Base-by-base conservation (phyloP, 2,888 invertebrate genomes). In the Carcina quercana region DNA sequence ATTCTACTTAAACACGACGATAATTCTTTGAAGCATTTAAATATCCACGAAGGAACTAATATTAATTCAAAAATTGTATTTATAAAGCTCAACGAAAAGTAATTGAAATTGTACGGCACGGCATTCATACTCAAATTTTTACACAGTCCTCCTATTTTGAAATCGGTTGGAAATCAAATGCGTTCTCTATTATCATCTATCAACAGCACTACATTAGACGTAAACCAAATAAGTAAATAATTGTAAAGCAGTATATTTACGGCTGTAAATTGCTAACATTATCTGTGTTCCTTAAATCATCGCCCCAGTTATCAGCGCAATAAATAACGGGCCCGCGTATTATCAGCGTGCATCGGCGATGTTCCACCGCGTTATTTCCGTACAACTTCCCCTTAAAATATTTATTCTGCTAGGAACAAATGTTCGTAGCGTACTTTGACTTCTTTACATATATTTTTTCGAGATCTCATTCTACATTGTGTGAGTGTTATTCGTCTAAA, bases 281-380 rank as follows among this genome's bases (percentile, higher is more conserved):
- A 80, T 78, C 73, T 67, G 43, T 40, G 54, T 62, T 70, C 61
- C 71, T 74, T 78, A 76, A 78, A 80, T 80, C 78, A 80, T 80
- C 70, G 72, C 59, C 47, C 54, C 46, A 51, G 64, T 68, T 80
- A 79, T 78, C 78, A 53, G 47, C 38, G 48, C 58, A 50, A 69
- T 79, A 79, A 79, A 78, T 78, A 68, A 74, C 66, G 43, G 42
- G 44, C 50, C 51, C 50, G 49, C 50, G 66, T 63, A 66, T 66
- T 78, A 79, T 79, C 78, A 65, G 43, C 43, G 58, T 65, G 60
- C 68, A 67, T 76, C 78, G 59, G 53, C 59, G 66, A 69, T 73
- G 71, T 70, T 72, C 63, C 67, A 60, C 64, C 52, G 58, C 58
- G 65, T 68, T 72, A 69, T 75, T 73, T 75, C 71, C 68, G 68